These are phyloP conservation scores for Neelides folsomi DNA, from an alignment of 2,888 invertebrate species.

Conservation along the genomic window DNA sequence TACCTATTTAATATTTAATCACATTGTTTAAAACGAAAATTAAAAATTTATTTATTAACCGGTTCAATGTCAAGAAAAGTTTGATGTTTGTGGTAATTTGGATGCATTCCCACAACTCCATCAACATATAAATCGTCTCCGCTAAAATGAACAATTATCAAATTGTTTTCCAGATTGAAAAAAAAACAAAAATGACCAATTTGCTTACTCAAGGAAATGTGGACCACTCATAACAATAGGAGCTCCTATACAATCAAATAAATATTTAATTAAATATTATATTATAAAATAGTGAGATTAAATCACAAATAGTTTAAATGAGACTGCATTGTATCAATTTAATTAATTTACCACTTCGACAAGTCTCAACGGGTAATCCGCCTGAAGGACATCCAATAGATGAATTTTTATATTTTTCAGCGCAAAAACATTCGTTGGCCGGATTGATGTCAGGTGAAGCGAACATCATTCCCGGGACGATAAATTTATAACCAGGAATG, in stretches of 20 bases:
- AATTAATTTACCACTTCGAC: slow-evolving; percentile 9
- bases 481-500: slow-evolving; percentile 25
- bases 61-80: slow-evolving; percentile 37
- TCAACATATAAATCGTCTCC: slow-evolving; percentile 6
- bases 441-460: slow-evolving; percentile 8
- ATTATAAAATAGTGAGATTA: no score
- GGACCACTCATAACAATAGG: slow-evolving; percentile 38
- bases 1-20: no score
- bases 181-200: no score
- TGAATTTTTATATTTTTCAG: not conserved
- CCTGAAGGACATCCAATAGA: slow-evolving; percentile 1
- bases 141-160: no score
- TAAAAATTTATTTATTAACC: slow-evolving; percentile 19
- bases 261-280: no score
- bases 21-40: no score
- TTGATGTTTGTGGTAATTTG: slow-evolving; percentile 33
- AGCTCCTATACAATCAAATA: slow-evolving; percentile 22
- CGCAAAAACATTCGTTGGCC: not conserved
- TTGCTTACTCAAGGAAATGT: slow-evolving; percentile 29
- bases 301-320: no score
- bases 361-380: slow-evolving; percentile 11
- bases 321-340: not conserved
- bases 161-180: no score
- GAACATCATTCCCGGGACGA: slow-evolving; percentile 13
- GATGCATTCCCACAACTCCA: slow-evolving; percentile 28